phyloP scores from a whole-genome alignment of 2,888 invertebrate genomes.

The Lasioglossum morio region DNA sequence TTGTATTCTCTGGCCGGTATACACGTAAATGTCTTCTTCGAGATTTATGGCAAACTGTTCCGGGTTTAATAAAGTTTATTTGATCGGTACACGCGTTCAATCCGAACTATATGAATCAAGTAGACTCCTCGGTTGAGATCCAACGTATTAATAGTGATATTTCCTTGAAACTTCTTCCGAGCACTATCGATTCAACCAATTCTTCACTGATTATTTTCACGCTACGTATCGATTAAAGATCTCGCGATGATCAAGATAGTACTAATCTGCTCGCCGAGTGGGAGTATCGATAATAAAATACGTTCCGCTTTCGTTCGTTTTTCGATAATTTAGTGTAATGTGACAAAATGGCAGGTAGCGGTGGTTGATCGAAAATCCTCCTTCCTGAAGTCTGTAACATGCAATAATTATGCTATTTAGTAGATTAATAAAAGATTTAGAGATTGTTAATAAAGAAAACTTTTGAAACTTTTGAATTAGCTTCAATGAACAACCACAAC shows the following conservation, averaged over 20 bases:
- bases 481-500: no score
- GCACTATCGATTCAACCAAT: not conserved
- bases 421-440: no score
- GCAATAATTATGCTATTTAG: not conserved
- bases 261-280: not conserved
- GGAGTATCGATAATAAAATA: slow-evolving; percentile 31
- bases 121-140: not conserved
- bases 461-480: no score
- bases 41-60: not conserved
- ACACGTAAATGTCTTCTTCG: not conserved
- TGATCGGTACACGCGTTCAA: not conserved
- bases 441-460: no score
- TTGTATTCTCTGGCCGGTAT: not conserved
- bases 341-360: not conserved
- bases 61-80: not conserved
- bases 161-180: slow-evolving; percentile 3
- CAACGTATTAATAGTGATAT: slow-evolving; percentile 20
- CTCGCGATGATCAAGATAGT: slow-evolving; percentile 40
- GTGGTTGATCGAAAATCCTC: not conserved
- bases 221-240: slow-evolving; percentile 40
- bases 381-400: slow-evolving; percentile 14
- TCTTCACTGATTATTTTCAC: slow-evolving; percentile 43
- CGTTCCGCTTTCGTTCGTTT: not conserved
- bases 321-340: not conserved
- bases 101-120: not conserved